phyloP scores from a whole-genome alignment of 2,888 invertebrate species.

The Leucophora obtusa region DNA sequence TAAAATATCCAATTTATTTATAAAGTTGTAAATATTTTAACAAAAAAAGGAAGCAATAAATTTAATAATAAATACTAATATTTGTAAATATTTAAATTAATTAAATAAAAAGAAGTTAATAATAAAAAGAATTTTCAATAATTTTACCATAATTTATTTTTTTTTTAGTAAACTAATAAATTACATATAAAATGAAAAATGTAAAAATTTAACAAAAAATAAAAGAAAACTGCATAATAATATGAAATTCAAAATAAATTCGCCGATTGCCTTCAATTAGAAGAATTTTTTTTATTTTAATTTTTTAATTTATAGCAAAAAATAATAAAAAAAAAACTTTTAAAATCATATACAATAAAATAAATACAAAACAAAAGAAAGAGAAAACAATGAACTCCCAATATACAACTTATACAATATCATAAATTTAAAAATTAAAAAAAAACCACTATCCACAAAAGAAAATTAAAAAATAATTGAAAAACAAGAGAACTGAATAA shows the following conservation, averaged over 20 bases:
- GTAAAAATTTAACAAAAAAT: conserved; percentile 55
- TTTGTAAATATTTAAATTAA: conserved; percentile 50
- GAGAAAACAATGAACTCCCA: conserved; percentile 45
- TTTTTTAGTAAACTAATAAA: conserved; percentile 37
- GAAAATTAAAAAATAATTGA: conserved; percentile 37
- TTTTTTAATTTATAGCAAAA: conserved; percentile 68
- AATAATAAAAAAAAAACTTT: conserved; percentile 46
- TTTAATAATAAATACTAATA: conserved; percentile 12
- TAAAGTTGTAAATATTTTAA: conserved; percentile 47
- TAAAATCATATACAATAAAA: conserved; percentile 53
- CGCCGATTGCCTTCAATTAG: conserved; percentile 79
- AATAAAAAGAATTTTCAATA: conserved; percentile 62
- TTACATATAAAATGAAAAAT: conserved; percentile 31
- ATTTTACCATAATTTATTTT: conserved; percentile 44
- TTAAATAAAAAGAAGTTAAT: conserved; percentile 33
- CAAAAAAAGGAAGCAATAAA: conserved; percentile 47
- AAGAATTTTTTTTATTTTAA: conserved; percentile 78
- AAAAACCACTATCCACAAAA: conserved; percentile 53
- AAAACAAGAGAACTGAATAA: conserved; percentile 64
- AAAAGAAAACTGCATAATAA: conserved; percentile 71
- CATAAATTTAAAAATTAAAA: conserved; percentile 49
- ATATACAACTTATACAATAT: conserved; percentile 64
- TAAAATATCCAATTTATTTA: conserved; percentile 55
- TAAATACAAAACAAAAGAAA: conserved; percentile 26
- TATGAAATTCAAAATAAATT: conserved; percentile 78